Conservation (phyloP, 1,140 invertebrate genomes). For the Uloborus diversus region DNA sequence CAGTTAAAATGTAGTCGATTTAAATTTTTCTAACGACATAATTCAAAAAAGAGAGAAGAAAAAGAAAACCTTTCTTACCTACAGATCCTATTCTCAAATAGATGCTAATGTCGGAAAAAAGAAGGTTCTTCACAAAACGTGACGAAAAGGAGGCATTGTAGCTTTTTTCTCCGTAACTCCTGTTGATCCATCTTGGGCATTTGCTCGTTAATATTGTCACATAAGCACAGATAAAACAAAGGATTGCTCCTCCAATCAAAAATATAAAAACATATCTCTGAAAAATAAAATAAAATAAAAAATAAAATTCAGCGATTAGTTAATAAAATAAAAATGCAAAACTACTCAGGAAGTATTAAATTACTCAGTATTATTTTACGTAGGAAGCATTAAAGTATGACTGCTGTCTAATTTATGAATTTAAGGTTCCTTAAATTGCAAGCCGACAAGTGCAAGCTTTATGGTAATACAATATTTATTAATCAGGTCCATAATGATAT, state of each 20-base stretch:
- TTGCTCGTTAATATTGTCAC: constrained; percentile 72
- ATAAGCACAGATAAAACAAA: constrained; percentile 74
- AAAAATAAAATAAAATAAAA: constrained; percentile 17
- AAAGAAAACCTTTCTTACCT: constrained; percentile 65
- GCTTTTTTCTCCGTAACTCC: background rate
- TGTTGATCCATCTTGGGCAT: constrained; percentile 63
- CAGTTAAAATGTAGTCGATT: background rate
- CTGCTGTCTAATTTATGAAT: background rate
- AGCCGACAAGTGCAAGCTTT: background rate
- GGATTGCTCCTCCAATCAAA: constrained; percentile 73
- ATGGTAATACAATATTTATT: too few species aligned
- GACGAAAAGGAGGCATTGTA: constrained; percentile 12
- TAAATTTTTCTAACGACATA: background rate
- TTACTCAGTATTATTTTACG: background rate
- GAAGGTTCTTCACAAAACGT: constrained; percentile 12
- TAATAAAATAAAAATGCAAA: background rate
- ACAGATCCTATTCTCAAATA: constrained; percentile 75
- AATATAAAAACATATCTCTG: constrained; percentile 75
- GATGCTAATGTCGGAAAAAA: constrained; percentile 72
- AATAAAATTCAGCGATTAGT: background rate
- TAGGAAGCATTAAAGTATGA: background rate
- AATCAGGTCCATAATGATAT: too few species aligned
- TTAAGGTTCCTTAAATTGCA: background rate
- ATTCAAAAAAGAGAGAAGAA: background rate
- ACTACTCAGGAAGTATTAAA: background rate